Conservation (phyloP, 2,888 invertebrate genomes). For the Colostygia pectinataria region DNA sequence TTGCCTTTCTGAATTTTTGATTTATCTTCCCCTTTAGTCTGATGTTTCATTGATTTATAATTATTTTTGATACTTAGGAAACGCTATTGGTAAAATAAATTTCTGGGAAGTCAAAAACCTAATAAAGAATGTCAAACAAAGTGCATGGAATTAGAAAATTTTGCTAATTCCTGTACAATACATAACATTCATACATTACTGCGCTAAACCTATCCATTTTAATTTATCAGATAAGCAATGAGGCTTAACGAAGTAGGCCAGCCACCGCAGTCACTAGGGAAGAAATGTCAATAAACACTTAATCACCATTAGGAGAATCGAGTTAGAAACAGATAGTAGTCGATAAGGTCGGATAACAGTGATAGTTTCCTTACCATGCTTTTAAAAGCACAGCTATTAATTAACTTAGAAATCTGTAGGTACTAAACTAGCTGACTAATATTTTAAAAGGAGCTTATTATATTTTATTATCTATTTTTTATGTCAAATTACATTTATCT, state of each 20-base stretch:
- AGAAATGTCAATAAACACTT: conserved; percentile 60
- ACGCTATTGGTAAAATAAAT: too few relatives aligned
- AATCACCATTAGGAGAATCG: conserved; percentile 60
- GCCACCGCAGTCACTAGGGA: conserved; percentile 27
- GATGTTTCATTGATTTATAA: too few relatives aligned
- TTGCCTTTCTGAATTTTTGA: not conserved
- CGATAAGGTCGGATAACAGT: not conserved
- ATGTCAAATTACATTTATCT: too few relatives aligned
- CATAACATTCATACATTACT: conserved; percentile 2
- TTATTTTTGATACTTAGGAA: too few relatives aligned
- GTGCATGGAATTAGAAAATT: too few relatives aligned
- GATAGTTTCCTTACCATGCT: conserved; percentile 1
- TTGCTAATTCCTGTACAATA: too few relatives aligned
- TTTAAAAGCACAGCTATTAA: not conserved
- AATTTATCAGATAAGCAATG: conserved; percentile 25
- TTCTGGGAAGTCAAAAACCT: too few relatives aligned
- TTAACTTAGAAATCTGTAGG: too few relatives aligned
- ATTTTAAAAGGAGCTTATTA: too few relatives aligned
- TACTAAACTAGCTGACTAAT: too few relatives aligned
- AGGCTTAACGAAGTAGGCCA: conserved; percentile 16
- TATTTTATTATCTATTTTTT: too few relatives aligned
- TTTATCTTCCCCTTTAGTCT: not conserved
- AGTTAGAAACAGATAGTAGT: conserved; percentile 46
- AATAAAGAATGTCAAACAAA: too few relatives aligned
- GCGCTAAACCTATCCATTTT: conserved; percentile 14